A percentile compares a stretch with the other conserved stretches of the same genome.
These are phyloP conservation scores for Zosterops borbonicus DNA, from an alignment of 2,113 vertebrate species.

Conservation along the genomic window DNA sequence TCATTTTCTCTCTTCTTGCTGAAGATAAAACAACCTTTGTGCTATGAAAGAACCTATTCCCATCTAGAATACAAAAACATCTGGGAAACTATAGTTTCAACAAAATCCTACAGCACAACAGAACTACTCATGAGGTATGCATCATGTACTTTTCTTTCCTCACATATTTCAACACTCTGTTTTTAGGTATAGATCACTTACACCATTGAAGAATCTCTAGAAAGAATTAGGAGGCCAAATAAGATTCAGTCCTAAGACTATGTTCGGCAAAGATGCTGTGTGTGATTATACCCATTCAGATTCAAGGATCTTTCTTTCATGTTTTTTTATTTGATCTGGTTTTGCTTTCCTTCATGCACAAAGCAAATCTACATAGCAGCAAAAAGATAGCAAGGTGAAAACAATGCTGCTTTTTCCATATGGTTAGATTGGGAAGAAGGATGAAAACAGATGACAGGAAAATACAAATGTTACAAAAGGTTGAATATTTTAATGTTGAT, in stretches of 20 bases:
- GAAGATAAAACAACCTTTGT: neutral
- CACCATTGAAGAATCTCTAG: neutral
- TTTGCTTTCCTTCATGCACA: neutral
- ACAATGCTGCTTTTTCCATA: neutral
- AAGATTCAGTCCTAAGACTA: neutral
- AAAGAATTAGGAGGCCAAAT: neutral
- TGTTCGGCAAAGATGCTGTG: neutral
- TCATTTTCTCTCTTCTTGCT: neutral
- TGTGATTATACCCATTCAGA: neutral
- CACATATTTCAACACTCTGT: neutral
- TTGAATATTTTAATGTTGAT: neutral
- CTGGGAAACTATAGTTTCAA: neutral
- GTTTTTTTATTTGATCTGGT: neutral
- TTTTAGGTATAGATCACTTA: neutral
- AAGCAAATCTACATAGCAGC: neutral
- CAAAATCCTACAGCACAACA: neutral
- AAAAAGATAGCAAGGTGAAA: neutral
- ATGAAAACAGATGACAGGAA: neutral
- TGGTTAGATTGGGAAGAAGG: neutral
- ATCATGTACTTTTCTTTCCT: neutral
- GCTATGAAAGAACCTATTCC: neutral
- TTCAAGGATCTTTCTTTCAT: neutral
- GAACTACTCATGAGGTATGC: neutral
- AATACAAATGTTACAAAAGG: neutral
- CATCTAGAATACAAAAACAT: neutral